A percentile compares a stretch with the other conserved stretches of the same genome.
Conservation (phyloP, 2,888 invertebrate genomes). For the Lasioglossum marginatum region DNA sequence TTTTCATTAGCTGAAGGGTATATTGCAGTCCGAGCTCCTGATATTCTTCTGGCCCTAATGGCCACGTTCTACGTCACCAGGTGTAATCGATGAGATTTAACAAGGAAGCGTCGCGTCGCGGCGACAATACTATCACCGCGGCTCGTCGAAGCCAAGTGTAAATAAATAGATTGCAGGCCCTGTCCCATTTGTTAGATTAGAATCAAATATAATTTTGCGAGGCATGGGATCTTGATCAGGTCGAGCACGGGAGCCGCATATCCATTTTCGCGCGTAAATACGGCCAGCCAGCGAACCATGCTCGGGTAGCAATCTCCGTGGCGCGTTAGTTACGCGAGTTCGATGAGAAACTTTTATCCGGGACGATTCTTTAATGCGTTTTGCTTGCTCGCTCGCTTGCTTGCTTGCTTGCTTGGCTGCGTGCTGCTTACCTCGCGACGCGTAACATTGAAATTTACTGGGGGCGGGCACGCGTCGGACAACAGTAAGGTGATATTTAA, state of each 20-base stretch:
- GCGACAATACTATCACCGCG: constrained; percentile 71
- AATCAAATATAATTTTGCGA: constrained; percentile 82
- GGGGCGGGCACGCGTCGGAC: constrained; percentile 10
- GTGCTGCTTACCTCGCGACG: neutral
- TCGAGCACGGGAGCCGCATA: constrained; percentile 24
- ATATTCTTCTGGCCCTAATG: neutral
- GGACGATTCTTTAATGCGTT: constrained; percentile 57
- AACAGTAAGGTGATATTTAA: constrained; percentile 20
- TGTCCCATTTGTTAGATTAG: constrained; percentile 82
- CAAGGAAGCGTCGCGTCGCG: neutral
- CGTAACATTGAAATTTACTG: constrained; percentile 52
- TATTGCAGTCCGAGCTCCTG: neutral
- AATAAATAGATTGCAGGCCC: constrained; percentile 80
- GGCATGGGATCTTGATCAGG: constrained; percentile 57
- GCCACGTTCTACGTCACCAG: constrained; percentile 1
- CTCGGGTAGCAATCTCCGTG: constrained; percentile 43
- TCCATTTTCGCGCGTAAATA: constrained; percentile 60
- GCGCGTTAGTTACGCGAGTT: constrained; percentile 52
- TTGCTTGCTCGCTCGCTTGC: constrained; percentile 35
- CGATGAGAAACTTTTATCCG: constrained; percentile 53
- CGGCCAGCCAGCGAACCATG: constrained; percentile 30
- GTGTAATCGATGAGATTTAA: constrained; percentile 47
- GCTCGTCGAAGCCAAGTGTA: constrained; percentile 76
- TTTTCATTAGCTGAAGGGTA: neutral
- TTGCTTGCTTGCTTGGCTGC: neutral